These are phyloP conservation scores for Sminthurides aquaticus DNA, from an alignment of 2,888 invertebrate species.

Conservation along the genomic window DNA sequence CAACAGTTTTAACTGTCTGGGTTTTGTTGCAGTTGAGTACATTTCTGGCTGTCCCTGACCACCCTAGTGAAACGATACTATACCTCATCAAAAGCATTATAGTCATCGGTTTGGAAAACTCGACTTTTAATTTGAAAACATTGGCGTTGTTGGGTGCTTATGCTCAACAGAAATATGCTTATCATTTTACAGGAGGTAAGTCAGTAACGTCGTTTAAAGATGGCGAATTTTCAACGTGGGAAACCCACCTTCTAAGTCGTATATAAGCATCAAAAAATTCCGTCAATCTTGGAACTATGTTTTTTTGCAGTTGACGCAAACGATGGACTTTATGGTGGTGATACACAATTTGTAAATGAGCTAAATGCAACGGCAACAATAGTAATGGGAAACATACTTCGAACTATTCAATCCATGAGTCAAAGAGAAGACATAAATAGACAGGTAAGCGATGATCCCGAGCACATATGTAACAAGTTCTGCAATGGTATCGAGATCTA, in stretches of 20 bases:
- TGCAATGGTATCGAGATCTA: neutral
- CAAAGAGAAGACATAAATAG: slow-evolving; percentile 57
- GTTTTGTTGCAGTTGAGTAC: slow-evolving; percentile 35
- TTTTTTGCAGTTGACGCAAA: slow-evolving; percentile 76
- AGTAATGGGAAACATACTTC: slow-evolving; percentile 67
- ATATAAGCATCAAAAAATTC: no score
- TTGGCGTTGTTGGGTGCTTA: slow-evolving; percentile 52
- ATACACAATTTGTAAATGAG: slow-evolving; percentile 74
- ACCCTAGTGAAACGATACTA: slow-evolving; percentile 40
- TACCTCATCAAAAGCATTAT: slow-evolving; percentile 37
- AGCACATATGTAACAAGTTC: no score
- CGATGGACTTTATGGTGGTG: slow-evolving; percentile 82
- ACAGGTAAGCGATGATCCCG: slow-evolving; percentile 53
- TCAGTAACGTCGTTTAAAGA: no score
- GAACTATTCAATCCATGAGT: slow-evolving; percentile 62
- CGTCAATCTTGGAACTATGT: no score
- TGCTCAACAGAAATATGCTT: slow-evolving; percentile 73
- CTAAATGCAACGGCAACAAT: slow-evolving; percentile 56
- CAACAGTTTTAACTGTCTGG: neutral
- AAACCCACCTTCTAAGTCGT: neutral
- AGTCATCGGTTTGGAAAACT: slow-evolving; percentile 31
- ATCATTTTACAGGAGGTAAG: slow-evolving; percentile 73
- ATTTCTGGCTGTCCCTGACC: slow-evolving; percentile 40
- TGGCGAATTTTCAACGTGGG: no score
- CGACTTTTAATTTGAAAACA: slow-evolving; percentile 26